These are phyloP conservation scores for Apamea anceps DNA, from an alignment of 2,888 invertebrate genomes.

Conservation along the genomic window DNA sequence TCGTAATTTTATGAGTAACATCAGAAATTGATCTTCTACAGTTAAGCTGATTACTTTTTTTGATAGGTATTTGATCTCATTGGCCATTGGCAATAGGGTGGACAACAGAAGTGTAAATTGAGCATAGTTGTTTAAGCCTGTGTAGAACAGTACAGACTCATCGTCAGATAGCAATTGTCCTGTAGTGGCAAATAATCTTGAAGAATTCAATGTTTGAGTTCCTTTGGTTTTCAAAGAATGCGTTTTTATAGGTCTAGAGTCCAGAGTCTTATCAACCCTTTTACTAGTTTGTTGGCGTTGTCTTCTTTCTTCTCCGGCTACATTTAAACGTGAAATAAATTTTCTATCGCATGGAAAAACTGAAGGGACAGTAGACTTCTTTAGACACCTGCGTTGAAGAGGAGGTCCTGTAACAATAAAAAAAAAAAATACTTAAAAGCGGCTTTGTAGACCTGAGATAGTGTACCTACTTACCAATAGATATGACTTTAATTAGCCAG, in stretches of 20 bases:
- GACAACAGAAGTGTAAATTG: constrained; percentile 18
- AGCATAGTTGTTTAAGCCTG: constrained; percentile 11
- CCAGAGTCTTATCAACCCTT: background rate
- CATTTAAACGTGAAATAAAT: background rate
- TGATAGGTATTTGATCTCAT: constrained; percentile 33
- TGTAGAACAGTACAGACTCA: constrained; percentile 31
- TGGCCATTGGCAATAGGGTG: constrained; percentile 35
- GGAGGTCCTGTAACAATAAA: constrained; percentile 14
- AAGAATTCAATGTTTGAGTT: constrained; percentile 15
- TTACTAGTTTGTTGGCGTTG: background rate
- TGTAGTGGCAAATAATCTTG: constrained; percentile 8
- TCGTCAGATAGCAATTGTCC: constrained; percentile 22
- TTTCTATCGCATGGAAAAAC: constrained; percentile 8
- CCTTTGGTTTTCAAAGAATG: background rate
- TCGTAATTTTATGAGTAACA: constrained; percentile 35
- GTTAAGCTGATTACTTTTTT: background rate
- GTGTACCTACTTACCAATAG: too few relatives aligned
- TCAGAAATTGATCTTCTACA: constrained; percentile 32
- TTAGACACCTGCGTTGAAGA: constrained; percentile 10
- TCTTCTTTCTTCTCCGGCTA: background rate
- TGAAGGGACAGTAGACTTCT: constrained; percentile 23
- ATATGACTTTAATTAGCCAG: too few relatives aligned
- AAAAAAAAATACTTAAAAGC: background rate
- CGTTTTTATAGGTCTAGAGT: background rate
- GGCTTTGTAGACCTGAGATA: too few relatives aligned